These are phyloP conservation scores for Pterophyllum scalare DNA, from an alignment of 2,113 vertebrate species.

Conservation along the genomic window DNA sequence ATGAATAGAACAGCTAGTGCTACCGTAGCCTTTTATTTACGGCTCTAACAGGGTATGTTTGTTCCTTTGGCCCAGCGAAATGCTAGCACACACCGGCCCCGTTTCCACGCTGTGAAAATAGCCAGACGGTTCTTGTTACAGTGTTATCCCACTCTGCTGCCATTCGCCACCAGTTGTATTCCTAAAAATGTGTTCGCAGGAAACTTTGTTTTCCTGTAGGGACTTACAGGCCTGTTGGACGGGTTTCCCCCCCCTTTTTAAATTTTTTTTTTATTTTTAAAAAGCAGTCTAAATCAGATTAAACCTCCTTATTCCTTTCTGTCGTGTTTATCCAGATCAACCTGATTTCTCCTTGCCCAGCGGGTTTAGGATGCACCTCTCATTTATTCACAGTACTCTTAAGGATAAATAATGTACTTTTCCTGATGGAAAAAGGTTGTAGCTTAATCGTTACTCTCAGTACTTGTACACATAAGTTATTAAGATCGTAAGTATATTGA, in stretches of 20 bases:
- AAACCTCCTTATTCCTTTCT: background rate
- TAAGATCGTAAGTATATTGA: background rate
- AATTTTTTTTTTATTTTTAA: background rate
- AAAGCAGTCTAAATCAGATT: background rate
- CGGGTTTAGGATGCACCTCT: background rate
- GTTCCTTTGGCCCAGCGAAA: constrained; percentile 29
- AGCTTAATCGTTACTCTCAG: background rate
- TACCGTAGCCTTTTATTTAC: constrained; percentile 10
- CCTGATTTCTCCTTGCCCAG: background rate
- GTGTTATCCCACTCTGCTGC: constrained; percentile 26
- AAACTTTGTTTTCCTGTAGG: constrained; percentile 49
- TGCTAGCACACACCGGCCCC: constrained; percentile 60
- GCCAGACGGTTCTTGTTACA: constrained; percentile 58
- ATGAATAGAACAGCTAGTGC: background rate
- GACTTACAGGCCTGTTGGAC: constrained; percentile 44
- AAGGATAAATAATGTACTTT: background rate
- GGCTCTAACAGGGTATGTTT: constrained; percentile 27
- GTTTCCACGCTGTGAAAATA: constrained; percentile 61
- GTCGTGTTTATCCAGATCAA: constrained; percentile 1
- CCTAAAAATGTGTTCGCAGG: constrained; percentile 9
- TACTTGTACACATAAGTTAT: background rate
- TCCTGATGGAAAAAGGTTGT: background rate
- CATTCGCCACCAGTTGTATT: constrained; percentile 15
- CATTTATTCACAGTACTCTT: constrained; percentile 25
- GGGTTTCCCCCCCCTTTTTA: background rate